Conservation (phyloP, 1,140 invertebrate species). For the Dreissena rostriformis region DNA sequence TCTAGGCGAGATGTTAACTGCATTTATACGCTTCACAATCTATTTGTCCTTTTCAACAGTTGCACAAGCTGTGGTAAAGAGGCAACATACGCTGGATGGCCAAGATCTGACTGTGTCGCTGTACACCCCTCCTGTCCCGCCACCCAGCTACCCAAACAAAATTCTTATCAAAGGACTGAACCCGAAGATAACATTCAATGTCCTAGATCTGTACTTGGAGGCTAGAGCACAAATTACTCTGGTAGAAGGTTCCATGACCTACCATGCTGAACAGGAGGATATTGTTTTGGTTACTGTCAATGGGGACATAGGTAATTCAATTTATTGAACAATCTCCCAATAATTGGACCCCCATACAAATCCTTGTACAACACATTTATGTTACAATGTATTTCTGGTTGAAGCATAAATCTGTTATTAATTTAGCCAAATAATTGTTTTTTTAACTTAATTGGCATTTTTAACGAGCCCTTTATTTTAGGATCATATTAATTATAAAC, state of each 20-base stretch:
- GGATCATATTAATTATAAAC: too few relatives aligned
- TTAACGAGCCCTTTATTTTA: too few relatives aligned
- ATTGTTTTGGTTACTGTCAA: slow-evolving; percentile 32
- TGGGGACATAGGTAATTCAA: background rate
- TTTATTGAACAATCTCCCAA: too few relatives aligned
- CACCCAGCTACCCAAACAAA: slow-evolving; percentile 24
- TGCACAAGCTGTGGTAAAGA: slow-evolving; percentile 22
- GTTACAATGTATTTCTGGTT: too few relatives aligned
- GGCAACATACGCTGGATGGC: slow-evolving; percentile 38
- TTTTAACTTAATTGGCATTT: too few relatives aligned
- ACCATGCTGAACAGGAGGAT: slow-evolving; percentile 5
- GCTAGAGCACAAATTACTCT: slow-evolving; percentile 12
- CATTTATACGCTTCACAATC: too few relatives aligned
- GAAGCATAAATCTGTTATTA: too few relatives aligned
- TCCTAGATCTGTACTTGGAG: slow-evolving; percentile 39
- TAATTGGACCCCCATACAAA: too few relatives aligned
- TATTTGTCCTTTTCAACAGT: background rate
- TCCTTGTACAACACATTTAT: too few relatives aligned
- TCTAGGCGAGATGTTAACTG: too few relatives aligned
- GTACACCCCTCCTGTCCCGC: slow-evolving; percentile 14
- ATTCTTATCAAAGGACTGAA: slow-evolving; percentile 40
- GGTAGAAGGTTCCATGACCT: slow-evolving; percentile 1
- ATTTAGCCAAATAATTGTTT: too few relatives aligned
- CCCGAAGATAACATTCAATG: slow-evolving; percentile 28
- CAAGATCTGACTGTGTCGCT: slow-evolving; percentile 15